Percentiles rank a stretch among this genome's conserved stretches.
Evolutionary conservation across 2,797 vertebrate genomes (phyloP).

Genomic region (Argya squamiceps): DNA sequence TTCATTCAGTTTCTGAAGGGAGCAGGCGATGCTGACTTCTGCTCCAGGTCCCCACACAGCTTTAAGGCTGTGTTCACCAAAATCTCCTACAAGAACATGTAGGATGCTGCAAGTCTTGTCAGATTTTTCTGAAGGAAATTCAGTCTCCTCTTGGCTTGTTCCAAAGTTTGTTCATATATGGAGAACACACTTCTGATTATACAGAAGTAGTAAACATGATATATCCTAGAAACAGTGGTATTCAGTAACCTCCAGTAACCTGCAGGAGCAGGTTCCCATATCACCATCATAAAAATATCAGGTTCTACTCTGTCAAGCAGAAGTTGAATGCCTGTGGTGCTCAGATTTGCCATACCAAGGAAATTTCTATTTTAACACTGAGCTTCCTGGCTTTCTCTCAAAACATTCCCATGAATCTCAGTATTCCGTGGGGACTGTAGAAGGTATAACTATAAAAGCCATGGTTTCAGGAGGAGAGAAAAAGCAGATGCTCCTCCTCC

Average conservation of each 20-base stretch:
- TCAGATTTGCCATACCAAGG: neutral
- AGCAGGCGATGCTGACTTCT: neutral
- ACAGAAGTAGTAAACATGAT: neutral
- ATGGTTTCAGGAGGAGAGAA: neutral
- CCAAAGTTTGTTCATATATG: neutral
- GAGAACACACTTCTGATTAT: neutral
- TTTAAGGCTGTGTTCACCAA: neutral
- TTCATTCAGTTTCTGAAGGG: neutral
- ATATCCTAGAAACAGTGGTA: neutral
- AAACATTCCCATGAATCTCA: neutral
- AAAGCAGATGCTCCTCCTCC: neutral
- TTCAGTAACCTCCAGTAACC: neutral
- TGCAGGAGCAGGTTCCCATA: neutral
- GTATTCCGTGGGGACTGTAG: neutral
- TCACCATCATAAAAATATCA: neutral
- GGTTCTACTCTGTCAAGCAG: neutral
- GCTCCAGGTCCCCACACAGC: neutral
- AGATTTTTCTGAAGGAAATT: neutral
- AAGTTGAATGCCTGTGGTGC: neutral
- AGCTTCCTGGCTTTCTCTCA: neutral
- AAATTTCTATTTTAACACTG: neutral
- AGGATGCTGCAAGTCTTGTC: neutral
- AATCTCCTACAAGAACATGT: rapidly evolving
- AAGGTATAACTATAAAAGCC: neutral
- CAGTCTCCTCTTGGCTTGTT: neutral